A percentile compares a stretch with the other conserved stretches of the same genome.
Conservation (phyloP, 2,113 vertebrate genomes). For the Podocnemis expansa region DNA sequence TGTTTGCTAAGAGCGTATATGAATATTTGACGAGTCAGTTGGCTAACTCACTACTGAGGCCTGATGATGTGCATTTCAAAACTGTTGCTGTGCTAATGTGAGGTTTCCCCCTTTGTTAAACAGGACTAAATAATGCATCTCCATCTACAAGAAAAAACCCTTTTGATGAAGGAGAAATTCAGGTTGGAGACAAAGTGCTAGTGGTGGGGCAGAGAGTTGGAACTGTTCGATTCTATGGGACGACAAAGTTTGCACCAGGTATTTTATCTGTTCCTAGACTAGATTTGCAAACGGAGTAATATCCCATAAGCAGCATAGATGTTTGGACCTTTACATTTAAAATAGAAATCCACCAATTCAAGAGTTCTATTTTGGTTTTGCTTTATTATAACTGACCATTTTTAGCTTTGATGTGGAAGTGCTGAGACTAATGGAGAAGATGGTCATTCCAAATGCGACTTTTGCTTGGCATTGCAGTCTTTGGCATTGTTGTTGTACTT, state of each 20-base stretch:
- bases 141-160: conserved; percentile 75
- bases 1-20: not conserved
- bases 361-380: not conserved
- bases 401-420: not conserved
- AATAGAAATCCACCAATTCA: not conserved
- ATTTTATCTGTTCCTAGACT: not conserved
- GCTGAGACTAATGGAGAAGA: not conserved
- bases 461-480: not conserved
- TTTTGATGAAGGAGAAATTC: conserved; percentile 79
- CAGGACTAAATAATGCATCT: conserved; percentile 74
- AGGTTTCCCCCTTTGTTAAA: conserved; percentile 14
- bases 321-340: not conserved
- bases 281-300: not conserved
- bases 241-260: conserved; percentile 96
- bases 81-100: not conserved
- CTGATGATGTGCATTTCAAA: not conserved
- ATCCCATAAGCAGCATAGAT: not conserved
- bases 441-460: not conserved
- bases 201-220: conserved; percentile 95
- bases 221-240: conserved; percentile 89
- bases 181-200: conserved; percentile 89
- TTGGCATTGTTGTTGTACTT: not conserved
- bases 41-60: not conserved
- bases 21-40: not conserved
- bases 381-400: fast-evolving